Evolutionary conservation across 2,797 vertebrate species (phyloP), one percentile per base, ranked within the genome.

Genomic region (Manis pentadactyla): DNA sequence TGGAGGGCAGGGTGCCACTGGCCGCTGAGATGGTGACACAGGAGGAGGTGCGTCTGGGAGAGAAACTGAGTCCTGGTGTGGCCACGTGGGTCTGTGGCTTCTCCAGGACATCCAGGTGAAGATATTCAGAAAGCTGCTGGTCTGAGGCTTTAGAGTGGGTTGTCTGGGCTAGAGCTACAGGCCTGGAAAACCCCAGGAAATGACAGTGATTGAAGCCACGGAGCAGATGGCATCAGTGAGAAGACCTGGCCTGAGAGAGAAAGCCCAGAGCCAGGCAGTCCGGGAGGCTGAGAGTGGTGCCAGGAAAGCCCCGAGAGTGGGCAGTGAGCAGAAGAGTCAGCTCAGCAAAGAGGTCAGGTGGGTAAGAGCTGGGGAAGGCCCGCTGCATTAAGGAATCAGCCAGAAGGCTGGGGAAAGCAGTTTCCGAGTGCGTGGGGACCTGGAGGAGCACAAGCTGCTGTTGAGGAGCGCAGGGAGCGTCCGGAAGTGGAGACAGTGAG

Each of bases 201-300:
- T 75, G 29, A 66, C 1, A 17, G 64, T 1, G 8, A 19, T 9
- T 15, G 37, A 64, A 7, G 14, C 57, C 64, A 21, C 5, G 31
- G 15, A 73, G 27, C 23, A 37, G 59, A 51, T 21, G 11, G 49
- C 4, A 0, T 23, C 63, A 23, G 13, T 31, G 21, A 42, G 82
- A 71, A 59, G 42, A 37, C n/a, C 51, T 61, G 59, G 29, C 42
- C 51, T 14, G 51, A 77, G 74, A 53, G 21, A 49, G 29, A n/a
- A 23, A 46, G n/a, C 39, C 46, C 15, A 7, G 53, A 23, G 51
- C 3, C 4, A 71, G 49, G 51, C 17, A 6, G 23, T 15, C 14
- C 6, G 31, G 69, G 83, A 39, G 12, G 10, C 29, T 5, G 2
- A 17, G 53, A 59, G 8, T 0, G 7, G 27, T 1, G 0, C 49